These are phyloP conservation scores for Bombylius discolor DNA, from an alignment of 2,888 invertebrate species.

Conservation along the genomic window DNA sequence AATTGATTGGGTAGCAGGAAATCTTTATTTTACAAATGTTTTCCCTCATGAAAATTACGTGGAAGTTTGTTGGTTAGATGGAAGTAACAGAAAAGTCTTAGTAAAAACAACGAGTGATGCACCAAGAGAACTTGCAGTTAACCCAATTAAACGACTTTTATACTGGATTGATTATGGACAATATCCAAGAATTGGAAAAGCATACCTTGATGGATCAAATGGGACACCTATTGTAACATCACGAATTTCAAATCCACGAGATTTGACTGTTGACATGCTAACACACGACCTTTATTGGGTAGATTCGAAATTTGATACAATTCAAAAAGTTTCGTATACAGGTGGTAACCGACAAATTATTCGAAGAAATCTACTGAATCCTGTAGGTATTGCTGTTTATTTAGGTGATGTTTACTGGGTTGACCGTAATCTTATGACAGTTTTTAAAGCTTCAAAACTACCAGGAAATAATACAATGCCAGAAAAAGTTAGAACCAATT, in stretches of 20 bases:
- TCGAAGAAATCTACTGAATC: slow-evolving; percentile 76
- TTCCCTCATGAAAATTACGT: slow-evolving; percentile 94
- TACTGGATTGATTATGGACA: slow-evolving; percentile 99
- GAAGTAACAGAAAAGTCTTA: slow-evolving; percentile 77
- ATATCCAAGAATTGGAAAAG: slow-evolving; percentile 83
- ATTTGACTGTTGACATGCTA: slow-evolving; percentile 80
- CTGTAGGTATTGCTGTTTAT: slow-evolving; percentile 83
- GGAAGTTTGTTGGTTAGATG: slow-evolving; percentile 88
- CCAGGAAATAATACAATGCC: slow-evolving; percentile 59
- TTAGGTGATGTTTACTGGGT: slow-evolving; percentile 86
- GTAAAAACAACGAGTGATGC: slow-evolving; percentile 85
- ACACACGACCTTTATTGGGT: slow-evolving; percentile 98
- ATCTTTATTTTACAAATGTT: slow-evolving; percentile 93
- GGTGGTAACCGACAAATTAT: slow-evolving; percentile 74
- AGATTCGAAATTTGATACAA: slow-evolving; percentile 85
- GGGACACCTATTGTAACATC: slow-evolving; percentile 77
- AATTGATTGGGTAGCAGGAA: slow-evolving; percentile 94
- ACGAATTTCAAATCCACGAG: slow-evolving; percentile 82
- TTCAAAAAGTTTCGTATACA: slow-evolving; percentile 78
- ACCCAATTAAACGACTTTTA: slow-evolving; percentile 80
- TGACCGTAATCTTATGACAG: slow-evolving; percentile 76
- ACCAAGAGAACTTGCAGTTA: slow-evolving; percentile 90
- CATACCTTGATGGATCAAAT: slow-evolving; percentile 74
- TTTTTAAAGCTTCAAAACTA: slow-evolving; percentile 66
- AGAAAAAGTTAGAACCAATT: slow-evolving; percentile 62